phyloP scores from a whole-genome alignment of 2,888 invertebrate species.

The Camponotus fellah region DNA sequence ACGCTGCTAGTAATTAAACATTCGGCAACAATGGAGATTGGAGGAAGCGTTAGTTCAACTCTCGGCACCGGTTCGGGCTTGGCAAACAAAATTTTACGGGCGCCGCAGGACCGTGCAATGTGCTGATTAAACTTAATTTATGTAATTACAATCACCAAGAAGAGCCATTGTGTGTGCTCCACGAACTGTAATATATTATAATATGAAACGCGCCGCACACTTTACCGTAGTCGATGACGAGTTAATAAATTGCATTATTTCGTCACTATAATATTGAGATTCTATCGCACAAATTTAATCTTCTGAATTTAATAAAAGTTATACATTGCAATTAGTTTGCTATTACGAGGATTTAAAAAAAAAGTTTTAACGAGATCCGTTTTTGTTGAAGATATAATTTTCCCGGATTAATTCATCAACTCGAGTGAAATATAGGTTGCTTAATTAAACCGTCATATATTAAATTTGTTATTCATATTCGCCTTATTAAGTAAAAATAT shows the following conservation, averaged over 20 bases:
- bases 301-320: conserved; percentile 3
- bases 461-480: background rate
- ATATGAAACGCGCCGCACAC: conserved; percentile 22
- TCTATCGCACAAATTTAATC: conserved; percentile 17
- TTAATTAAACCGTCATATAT: background rate
- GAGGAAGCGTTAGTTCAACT: conserved; percentile 10
- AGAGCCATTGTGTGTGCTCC: conserved; percentile 48
- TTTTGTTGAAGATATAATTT: background rate
- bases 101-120: conserved; percentile 32
- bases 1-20: conserved; percentile 36
- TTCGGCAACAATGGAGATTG: conserved; percentile 46
- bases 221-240: conserved; percentile 47
- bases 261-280: conserved; percentile 26
- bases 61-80: conserved; percentile 10
- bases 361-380: background rate
- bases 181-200: conserved; percentile 51
- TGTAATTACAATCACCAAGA: conserved; percentile 69
- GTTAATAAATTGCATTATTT: conserved; percentile 49
- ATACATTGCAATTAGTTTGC: conserved; percentile 1
- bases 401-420: background rate
- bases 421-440: background rate
- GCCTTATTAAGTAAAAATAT: too few species aligned
- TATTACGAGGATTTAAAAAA: conserved; percentile 15
- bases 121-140: conserved; percentile 69
- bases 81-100: conserved; percentile 68